A percentile compares a stretch with the other conserved stretches of the same genome.
Conservation (phyloP, 2,113 vertebrate genomes). For the Thryonomys swinderianus region DNA sequence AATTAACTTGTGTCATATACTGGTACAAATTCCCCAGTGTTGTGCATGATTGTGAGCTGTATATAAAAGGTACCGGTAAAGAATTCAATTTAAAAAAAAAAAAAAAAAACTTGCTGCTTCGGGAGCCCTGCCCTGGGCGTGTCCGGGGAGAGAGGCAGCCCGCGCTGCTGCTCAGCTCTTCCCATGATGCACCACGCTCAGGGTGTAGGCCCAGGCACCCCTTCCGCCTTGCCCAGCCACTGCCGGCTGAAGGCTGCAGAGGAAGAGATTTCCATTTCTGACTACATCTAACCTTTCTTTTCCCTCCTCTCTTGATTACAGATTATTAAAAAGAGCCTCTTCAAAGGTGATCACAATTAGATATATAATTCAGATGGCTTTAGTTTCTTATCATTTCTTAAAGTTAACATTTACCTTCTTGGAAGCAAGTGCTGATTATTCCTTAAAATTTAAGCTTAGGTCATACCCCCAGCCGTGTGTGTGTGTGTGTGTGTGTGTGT, state of each 20-base stretch:
- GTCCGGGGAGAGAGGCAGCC: not conserved
- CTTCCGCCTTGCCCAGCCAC: not conserved
- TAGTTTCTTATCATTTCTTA: slow-evolving; percentile 67
- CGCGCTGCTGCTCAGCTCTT: slow-evolving; percentile 64
- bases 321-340: slow-evolving; percentile 44
- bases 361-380: slow-evolving; percentile 16
- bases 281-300: not conserved
- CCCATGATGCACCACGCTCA: too few relatives aligned
- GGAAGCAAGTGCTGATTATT: slow-evolving; percentile 35
- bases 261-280: slow-evolving; percentile 65
- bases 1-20: too few relatives aligned
- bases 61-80: too few relatives aligned
- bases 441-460: not conserved
- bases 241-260: slow-evolving; percentile 47
- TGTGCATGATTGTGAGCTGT: too few relatives aligned
- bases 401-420: not conserved
- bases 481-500: not conserved
- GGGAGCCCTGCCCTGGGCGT: not conserved
- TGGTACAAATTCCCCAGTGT: too few relatives aligned
- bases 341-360: slow-evolving; percentile 1
- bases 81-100: too few relatives aligned
- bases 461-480: not conserved
- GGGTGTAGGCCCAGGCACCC: too few relatives aligned
- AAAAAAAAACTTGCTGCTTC: not conserved
- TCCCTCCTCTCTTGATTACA: not conserved